phyloP scores from a whole-genome alignment of 2,888 invertebrate genomes.

The Pegoplata infirma region DNA sequence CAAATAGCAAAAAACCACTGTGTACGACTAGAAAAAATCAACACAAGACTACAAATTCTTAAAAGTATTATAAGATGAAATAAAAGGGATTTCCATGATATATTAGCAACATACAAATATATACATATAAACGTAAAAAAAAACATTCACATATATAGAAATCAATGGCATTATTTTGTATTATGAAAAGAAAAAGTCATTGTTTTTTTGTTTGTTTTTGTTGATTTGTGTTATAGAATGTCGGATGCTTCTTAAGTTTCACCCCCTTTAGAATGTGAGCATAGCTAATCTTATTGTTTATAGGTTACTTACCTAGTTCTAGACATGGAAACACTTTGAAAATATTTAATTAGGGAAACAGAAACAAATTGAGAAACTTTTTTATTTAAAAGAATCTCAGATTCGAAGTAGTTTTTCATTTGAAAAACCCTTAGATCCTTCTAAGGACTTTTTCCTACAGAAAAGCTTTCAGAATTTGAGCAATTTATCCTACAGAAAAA shows the following conservation, averaged over 20 bases:
- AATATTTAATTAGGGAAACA: background rate
- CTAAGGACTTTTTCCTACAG: too few relatives aligned
- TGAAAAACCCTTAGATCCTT: too few relatives aligned
- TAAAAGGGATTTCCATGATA: slow-evolving; percentile 41
- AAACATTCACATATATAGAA: slow-evolving; percentile 11
- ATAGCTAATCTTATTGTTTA: slow-evolving; percentile 42
- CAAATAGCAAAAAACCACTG: background rate
- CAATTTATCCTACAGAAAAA: too few relatives aligned
- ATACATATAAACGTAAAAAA: background rate
- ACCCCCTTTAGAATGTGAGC: background rate
- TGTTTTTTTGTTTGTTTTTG: slow-evolving; percentile 23
- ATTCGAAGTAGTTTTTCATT: too few relatives aligned
- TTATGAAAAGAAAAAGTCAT: slow-evolving; percentile 17
- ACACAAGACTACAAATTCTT: slow-evolving; percentile 30
- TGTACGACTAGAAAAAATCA: slow-evolving; percentile 25
- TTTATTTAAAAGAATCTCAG: too few relatives aligned
- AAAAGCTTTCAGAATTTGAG: too few relatives aligned
- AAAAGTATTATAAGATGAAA: slow-evolving; percentile 44
- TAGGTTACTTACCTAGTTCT: slow-evolving; percentile 24
- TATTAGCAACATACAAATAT: slow-evolving; percentile 18
- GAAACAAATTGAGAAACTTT: too few relatives aligned
- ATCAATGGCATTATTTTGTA: slow-evolving; percentile 13
- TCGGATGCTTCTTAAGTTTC: background rate
- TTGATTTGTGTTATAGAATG: slow-evolving; percentile 46
- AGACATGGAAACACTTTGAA: background rate